Conservation (phyloP, 2,113 vertebrate genomes). For the Nannospalax galili region DNA sequence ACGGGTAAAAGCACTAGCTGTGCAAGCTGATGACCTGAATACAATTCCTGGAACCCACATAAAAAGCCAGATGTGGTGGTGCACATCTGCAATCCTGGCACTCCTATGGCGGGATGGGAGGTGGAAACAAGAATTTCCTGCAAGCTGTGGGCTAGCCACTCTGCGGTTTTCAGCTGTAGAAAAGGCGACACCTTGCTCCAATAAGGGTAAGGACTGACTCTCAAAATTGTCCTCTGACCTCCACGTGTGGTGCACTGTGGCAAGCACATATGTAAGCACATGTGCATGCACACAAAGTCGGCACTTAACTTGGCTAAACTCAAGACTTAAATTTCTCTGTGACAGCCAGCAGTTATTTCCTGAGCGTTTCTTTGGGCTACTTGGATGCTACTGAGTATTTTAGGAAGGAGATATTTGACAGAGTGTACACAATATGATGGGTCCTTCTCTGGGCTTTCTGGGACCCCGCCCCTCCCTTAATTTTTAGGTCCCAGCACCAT, state of each 20-base stretch:
- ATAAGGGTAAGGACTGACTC: neutral
- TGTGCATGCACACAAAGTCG: no score
- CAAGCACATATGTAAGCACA: neutral
- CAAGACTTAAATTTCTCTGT: no score
- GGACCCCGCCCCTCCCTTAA: no score
- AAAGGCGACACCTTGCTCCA: neutral
- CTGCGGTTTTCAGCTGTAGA: neutral
- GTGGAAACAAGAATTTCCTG: neutral
- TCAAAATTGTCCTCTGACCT: neutral
- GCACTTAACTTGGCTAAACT: no score
- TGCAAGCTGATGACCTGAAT: neutral
- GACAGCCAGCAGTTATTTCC: no score
- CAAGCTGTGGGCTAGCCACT: neutral
- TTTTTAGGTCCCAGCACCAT: no score
- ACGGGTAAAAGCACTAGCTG: neutral
- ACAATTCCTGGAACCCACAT: neutral
- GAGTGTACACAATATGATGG: no score
- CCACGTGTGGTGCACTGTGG: neutral
- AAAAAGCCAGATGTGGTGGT: neutral
- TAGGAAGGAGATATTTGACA: no score
- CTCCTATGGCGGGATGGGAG: no score
- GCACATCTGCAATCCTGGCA: neutral
- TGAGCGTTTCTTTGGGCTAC: no score
- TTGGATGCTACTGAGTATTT: no score
- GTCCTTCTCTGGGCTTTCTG: no score